Evolutionary conservation across 2,113 vertebrate genomes (phyloP), one percentile per base, ranked within the genome.

Genomic region (Ameiurus melas): DNA sequence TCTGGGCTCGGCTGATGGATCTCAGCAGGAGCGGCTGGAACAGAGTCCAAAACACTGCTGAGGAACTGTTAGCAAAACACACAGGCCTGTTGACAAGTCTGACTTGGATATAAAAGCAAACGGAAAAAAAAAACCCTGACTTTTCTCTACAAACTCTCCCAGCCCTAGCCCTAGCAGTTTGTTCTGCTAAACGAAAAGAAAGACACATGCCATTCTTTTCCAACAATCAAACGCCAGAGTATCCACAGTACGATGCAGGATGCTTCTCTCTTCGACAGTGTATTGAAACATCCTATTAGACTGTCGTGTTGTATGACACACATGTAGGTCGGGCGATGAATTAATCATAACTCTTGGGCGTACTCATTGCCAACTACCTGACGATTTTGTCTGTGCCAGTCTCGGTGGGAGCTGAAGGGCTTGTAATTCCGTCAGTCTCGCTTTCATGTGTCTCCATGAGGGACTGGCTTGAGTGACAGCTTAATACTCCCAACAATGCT

Each of bases 381-480:
- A 85, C 64, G 83, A 89, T 88, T 79, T 87, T 86, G 88, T 89
- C 88, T 78, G 85, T 84, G 68, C 70, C 75, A 58, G 85, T 88
- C 90, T 89, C 85, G 43, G 66, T 73, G 55, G 88, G 85, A 87
- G 68, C 85, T 83, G 78, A 88, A 71, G 71, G 79, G 87, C 73
- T 86, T 90, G 71, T 91, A 87, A 91, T 90, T 89, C 79, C 62
- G 86, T 89, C 83, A 90, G 70, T 80, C 87, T 85, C 73, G 75
- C 87, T 87, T 84, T 84, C 83, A 68, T 84, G 89, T 70, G 85
- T 81, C 68, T 91, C 83, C 39, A 70, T 83, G 43, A 84, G 85
- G 71, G 85, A 89, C 73, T 47, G 39, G 85, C 27, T 55, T 85
- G 86, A 90, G 84, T 91, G 91, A 92, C 89, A 89, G 86, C 86